A percentile compares a stretch with the other conserved stretches of the same genome.
phyloP scores from a whole-genome alignment of 2,888 invertebrate species.

The Diaprepes abbreviatus region DNA sequence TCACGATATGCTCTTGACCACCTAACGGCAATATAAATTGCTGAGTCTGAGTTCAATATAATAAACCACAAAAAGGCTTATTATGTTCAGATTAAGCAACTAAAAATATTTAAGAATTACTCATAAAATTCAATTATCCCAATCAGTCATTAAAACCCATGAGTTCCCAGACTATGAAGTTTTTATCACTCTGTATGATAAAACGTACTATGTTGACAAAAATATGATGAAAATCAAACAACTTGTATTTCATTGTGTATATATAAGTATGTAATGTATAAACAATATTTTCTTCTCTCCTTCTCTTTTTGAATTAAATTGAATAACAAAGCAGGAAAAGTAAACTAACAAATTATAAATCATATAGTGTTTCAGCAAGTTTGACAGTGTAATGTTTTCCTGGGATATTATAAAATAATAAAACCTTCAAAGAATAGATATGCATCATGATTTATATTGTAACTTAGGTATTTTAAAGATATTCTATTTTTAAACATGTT shows the following conservation, averaged over 20 bases:
- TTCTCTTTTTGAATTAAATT: background rate
- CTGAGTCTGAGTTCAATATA: no score
- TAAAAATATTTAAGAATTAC: no score
- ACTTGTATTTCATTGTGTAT: background rate
- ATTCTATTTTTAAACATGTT: background rate
- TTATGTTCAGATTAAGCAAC: no score
- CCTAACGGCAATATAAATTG: no score
- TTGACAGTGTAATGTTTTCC: background rate
- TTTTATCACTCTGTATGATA: no score
- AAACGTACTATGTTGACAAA: no score
- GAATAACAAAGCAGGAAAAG: background rate
- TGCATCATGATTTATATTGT: slow-evolving; percentile 7
- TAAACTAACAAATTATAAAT: slow-evolving; percentile 6
- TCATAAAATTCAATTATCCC: no score
- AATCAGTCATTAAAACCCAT: no score
- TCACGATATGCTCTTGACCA: no score
- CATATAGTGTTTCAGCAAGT: background rate
- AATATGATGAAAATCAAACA: background rate
- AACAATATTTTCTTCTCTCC: background rate
- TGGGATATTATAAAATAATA: slow-evolving; percentile 6
- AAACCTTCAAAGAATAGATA: slow-evolving; percentile 12
- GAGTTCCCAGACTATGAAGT: no score
- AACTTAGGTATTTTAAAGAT: background rate
- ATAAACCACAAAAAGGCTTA: no score
- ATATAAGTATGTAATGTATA: background rate